These are phyloP conservation scores for Stomorhina lunata DNA, from an alignment of 2,888 invertebrate genomes.

Conservation along the genomic window DNA sequence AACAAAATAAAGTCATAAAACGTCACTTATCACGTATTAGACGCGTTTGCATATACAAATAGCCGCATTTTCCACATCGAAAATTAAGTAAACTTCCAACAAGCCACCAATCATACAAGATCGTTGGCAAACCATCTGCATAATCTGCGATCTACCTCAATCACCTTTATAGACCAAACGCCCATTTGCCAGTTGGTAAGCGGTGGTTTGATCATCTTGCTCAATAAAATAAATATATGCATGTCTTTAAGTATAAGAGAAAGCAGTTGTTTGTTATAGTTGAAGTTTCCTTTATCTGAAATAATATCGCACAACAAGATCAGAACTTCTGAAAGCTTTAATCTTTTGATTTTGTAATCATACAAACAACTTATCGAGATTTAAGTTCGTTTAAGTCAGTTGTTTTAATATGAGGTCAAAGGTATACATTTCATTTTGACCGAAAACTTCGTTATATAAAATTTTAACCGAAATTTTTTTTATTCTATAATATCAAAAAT, in stretches of 20 bases:
- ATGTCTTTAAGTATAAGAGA: too few species aligned
- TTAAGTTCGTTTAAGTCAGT: background rate
- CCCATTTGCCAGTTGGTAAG: conserved; percentile 46
- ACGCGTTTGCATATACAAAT: conserved; percentile 60
- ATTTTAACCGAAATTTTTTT: background rate
- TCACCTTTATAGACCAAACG: conserved; percentile 56
- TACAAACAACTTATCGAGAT: background rate
- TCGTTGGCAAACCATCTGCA: conserved; percentile 38
- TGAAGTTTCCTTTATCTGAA: background rate
- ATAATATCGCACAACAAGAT: background rate
- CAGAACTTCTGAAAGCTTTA: conserved; percentile 31
- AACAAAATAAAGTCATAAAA: conserved; percentile 65
- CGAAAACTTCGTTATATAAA: too few species aligned
- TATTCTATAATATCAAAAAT: background rate
- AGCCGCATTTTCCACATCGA: conserved; percentile 47
- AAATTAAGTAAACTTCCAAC: conserved; percentile 28
- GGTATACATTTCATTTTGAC: background rate
- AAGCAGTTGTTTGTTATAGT: conserved; percentile 39
- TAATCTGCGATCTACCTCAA: conserved; percentile 55
- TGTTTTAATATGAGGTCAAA: background rate
- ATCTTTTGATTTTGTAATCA: background rate
- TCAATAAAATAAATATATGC: too few species aligned
- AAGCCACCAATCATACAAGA: conserved; percentile 15
- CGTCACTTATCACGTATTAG: conserved; percentile 65
- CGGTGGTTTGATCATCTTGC: conserved; percentile 51